These are phyloP conservation scores for Lophotriccus pileatus DNA, from an alignment of 2,797 vertebrate species.

Conservation along the genomic window DNA sequence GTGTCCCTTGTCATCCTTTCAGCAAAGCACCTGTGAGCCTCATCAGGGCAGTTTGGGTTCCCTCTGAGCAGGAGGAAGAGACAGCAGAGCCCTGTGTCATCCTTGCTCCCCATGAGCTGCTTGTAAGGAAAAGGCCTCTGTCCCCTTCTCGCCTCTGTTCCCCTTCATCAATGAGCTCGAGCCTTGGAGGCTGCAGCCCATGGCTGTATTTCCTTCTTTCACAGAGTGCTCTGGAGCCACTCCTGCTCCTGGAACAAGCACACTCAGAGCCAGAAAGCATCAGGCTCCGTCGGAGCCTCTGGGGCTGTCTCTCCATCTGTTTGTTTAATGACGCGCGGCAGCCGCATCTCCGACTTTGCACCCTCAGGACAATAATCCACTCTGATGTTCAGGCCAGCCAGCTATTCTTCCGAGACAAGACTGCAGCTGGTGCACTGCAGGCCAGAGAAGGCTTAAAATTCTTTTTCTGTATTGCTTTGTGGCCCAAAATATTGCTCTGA, in stretches of 20 bases:
- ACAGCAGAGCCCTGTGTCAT: neutral
- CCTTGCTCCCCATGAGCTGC: neutral
- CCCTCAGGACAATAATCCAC: slow-evolving; percentile 35
- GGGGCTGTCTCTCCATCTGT: slow-evolving; percentile 53
- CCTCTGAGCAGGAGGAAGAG: neutral
- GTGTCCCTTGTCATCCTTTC: neutral
- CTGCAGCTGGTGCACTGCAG: neutral
- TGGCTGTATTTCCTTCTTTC: neutral
- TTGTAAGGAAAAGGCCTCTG: neutral
- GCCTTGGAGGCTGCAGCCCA: neutral
- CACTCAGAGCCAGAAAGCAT: neutral
- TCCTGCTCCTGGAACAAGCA: neutral
- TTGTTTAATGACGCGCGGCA: slow-evolving; percentile 51
- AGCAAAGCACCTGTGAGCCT: neutral
- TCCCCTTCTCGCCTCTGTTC: neutral
- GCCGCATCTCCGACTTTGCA: slow-evolving; percentile 2
- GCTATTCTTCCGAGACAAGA: neutral
- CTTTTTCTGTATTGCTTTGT: neutral
- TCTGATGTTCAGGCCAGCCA: slow-evolving; percentile 31
- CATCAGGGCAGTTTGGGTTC: neutral
- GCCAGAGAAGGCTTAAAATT: neutral
- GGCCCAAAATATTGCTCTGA: neutral
- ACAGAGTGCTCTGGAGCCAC: neutral
- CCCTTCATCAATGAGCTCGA: neutral
- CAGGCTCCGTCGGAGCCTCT: neutral